phyloP scores from a whole-genome alignment of 1,140 invertebrate genomes.

The Meloidogyne floridensis region DNA sequence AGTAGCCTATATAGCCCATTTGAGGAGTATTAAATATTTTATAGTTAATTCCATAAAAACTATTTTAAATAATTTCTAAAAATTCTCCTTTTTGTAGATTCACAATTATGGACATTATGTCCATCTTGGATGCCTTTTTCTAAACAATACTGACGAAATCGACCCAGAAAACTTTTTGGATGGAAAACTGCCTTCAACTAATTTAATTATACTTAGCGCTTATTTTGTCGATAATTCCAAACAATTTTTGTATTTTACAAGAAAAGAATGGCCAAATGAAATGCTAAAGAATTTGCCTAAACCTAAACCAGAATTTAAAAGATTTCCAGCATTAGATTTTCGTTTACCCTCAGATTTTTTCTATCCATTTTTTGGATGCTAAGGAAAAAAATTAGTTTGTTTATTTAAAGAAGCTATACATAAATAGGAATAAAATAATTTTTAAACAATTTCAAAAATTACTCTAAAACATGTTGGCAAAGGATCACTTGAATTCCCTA shows the following conservation, averaged over 20 bases:
- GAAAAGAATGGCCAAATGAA: conserved; percentile 4
- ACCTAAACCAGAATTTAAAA: conserved; percentile 21
- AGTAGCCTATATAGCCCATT: too few relatives aligned
- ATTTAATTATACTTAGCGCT: not conserved
- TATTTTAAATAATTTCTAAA: too few relatives aligned
- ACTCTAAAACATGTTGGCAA: conserved; percentile 61
- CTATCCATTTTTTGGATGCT: conserved; percentile 39
- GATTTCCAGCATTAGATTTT: conserved; percentile 30
- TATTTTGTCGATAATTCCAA: not conserved
- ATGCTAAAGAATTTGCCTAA: not conserved
- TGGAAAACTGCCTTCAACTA: not conserved
- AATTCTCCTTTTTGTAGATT: not conserved
- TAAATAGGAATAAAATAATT: too few relatives aligned
- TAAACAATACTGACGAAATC: not conserved
- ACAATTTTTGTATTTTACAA: not conserved
- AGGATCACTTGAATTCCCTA: conserved; percentile 54
- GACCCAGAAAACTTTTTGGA: not conserved
- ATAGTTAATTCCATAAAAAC: not conserved
- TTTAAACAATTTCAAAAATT: not conserved
- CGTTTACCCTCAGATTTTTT: conserved; percentile 37
- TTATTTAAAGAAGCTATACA: too few relatives aligned
- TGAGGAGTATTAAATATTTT: not conserved
- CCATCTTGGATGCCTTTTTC: not conserved
- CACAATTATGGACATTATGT: not conserved
- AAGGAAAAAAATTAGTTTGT: not conserved